These are phyloP conservation scores for Calonectris borealis DNA, from an alignment of 2,113 vertebrate species.

Conservation along the genomic window DNA sequence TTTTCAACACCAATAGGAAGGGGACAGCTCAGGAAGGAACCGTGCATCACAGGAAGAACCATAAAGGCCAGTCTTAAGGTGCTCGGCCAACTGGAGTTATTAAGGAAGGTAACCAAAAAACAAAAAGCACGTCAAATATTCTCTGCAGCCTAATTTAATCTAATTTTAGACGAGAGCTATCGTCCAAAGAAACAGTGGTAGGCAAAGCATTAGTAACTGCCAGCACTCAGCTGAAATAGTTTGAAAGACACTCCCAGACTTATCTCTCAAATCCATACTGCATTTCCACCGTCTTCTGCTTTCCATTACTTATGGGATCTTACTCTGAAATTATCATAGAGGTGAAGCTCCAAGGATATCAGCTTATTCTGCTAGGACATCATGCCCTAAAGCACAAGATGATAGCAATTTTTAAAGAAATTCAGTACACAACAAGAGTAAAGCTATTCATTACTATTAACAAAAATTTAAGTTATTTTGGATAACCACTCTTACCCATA, in stretches of 20 bases:
- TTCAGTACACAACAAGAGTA: not conserved
- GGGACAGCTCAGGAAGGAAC: not conserved
- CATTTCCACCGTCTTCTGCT: not conserved
- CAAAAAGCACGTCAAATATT: not conserved
- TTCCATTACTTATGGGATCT: not conserved
- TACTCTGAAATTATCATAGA: not conserved
- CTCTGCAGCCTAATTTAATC: not conserved
- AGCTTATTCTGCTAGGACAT: not conserved
- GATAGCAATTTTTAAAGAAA: not conserved
- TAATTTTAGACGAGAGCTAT: not conserved
- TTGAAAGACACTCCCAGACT: not conserved
- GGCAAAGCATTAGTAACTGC: not conserved
- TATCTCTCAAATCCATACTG: not conserved
- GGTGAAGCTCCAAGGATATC: not conserved
- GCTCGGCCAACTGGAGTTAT: not conserved
- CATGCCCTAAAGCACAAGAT: accelerated
- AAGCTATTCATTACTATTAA: not conserved
- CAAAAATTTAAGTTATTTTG: not conserved
- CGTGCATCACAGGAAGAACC: too few relatives aligned
- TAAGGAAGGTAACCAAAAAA: not conserved
- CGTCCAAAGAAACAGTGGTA: not conserved
- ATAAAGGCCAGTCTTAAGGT: too few relatives aligned
- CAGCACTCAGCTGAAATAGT: not conserved
- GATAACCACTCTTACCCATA: accelerated
- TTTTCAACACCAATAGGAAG: not conserved